Base-by-base conservation (phyloP, 64 coral and sea anemone genomes). In the Stichodactyla helianthus region DNA sequence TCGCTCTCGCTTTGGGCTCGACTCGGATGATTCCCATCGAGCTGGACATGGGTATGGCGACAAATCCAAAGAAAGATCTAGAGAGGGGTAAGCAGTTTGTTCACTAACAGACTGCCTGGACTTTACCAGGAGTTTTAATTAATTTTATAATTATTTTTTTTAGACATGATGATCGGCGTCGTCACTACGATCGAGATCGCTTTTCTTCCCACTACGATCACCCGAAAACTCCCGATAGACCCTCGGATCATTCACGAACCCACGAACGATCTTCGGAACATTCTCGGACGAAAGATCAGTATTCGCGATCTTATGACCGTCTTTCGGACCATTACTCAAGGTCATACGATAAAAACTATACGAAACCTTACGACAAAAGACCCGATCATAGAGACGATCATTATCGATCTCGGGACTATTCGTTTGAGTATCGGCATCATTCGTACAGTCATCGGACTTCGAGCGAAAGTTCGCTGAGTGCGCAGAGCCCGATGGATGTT, bases 251-350 rank as follows among this genome's bases (percentile, higher is more conserved):
- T 81, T 81, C 78, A 20, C 89, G 85, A 77, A 5, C 84, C 81
- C 94, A 96, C 87, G 94, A 96, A 25, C 83, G 94, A 89, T 80
- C 88, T 22, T 96, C 94, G 67, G 94, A 96, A 51, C 88, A 96
- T 65, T 6, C 84, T 89, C 93, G 93, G 9, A 82, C 82, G 1
- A 88, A 91, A 82, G 93, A 95, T 54, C 82, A 90, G 63, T 82
- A 96, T 64, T 90, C 94, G 16, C 79, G 94, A 87, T 83, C 88
- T 52, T 86, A 96, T 35, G 94, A 96, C 12, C 81, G 94, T 55
- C 82, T 57, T 59, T 84, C 94, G 8, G 94, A 96, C 81, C 90
- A 92, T 67, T 87, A 92, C 59, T 87, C 91, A 53, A 92, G 94
- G 65, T 84, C 88, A 50, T 88, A 84, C 79, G 94, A 96, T 54